Base-by-base conservation (phyloP, 2,113 vertebrate species). In the Nyctereutes procyonoides region DNA sequence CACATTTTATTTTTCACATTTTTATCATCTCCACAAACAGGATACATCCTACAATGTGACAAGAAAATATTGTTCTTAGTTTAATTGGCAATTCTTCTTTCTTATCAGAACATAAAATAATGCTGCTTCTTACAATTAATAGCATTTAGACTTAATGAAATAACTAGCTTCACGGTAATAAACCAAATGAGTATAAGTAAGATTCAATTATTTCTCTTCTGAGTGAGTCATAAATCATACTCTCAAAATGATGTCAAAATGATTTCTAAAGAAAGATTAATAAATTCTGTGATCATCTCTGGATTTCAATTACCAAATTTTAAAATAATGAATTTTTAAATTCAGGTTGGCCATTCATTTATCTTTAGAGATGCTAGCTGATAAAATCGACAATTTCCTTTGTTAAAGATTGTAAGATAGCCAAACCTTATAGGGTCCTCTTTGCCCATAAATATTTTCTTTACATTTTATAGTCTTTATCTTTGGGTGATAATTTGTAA, bases 221-320 rank as follows among this genome's bases (percentile, higher is more conserved):
- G 12, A 80, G 15, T 85, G 43, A 95, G 48, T 73, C 14, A 73
- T 92, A 95, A 92, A 81, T 83, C 90, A 94, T 88, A n/a, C 11
- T 85, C 38, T 96, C 71, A 96, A 88, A 93, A 81, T 69, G 24
- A 62, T 96, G 48, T 93, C 67, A 93, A 90, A 79, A 53, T 89
- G 32, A 97, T 92, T 93, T 97, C 80, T 74, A 88, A 20, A 92
- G 94, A 92, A 90, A 80, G 74, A 96, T 93, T 80, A 81, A 53
- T 87, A 74, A 63, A 94, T 89, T 93, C 35, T 62, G 10, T 87
- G 83, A 95, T 65, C 3, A 2, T 79, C 63, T 62, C 95, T 95
- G 63, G 90, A 97, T 26, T 94, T 96, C 69, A 96, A 32, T 69
- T 67, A 58, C 28, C 65, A 89, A 51, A 95, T 58, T 86, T 96